A percentile compares a stretch with the other conserved stretches of the same genome.
phyloP scores from a whole-genome alignment of 2,888 invertebrate species.

The Ormia ochracea region DNA sequence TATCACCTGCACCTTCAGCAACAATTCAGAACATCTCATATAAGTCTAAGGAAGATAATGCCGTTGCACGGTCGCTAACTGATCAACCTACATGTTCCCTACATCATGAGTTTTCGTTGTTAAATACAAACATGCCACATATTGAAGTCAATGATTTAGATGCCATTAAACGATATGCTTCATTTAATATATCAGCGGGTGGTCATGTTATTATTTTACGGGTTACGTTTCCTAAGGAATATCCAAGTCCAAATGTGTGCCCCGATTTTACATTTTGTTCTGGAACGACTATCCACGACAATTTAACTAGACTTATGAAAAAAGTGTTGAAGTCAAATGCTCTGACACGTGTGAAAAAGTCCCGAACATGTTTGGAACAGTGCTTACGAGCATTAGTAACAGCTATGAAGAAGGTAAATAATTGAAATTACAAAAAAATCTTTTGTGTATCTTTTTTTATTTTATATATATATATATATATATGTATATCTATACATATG shows the following conservation, averaged over 20 bases:
- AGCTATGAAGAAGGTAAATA: slow-evolving; percentile 79
- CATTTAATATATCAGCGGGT: slow-evolving; percentile 74
- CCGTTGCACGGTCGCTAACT: slow-evolving; percentile 72
- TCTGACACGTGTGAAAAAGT: slow-evolving; percentile 88
- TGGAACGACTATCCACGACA: slow-evolving; percentile 83
- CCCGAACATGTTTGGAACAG: slow-evolving; percentile 90
- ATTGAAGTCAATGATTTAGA: slow-evolving; percentile 80
- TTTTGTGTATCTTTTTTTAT: too few relatives aligned
- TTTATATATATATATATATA: neutral
- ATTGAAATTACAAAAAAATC: neutral
- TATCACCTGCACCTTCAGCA: slow-evolving; percentile 69
- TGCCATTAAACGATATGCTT: slow-evolving; percentile 78
- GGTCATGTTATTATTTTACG: slow-evolving; percentile 78
- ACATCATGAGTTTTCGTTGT: slow-evolving; percentile 86
- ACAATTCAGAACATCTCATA: slow-evolving; percentile 13
- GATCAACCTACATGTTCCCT: slow-evolving; percentile 78
- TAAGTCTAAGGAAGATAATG: slow-evolving; percentile 70
- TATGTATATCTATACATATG: neutral
- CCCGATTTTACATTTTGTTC: slow-evolving; percentile 83
- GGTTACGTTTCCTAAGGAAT: slow-evolving; percentile 84
- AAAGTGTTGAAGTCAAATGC: slow-evolving; percentile 89
- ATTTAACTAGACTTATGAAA: slow-evolving; percentile 84
- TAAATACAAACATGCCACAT: slow-evolving; percentile 86
- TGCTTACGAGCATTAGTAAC: slow-evolving; percentile 86
- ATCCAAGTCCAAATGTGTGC: slow-evolving; percentile 83